Evolutionary conservation across 2,797 vertebrate species (phyloP).

Genomic region (Thripadectes ignobilis): DNA sequence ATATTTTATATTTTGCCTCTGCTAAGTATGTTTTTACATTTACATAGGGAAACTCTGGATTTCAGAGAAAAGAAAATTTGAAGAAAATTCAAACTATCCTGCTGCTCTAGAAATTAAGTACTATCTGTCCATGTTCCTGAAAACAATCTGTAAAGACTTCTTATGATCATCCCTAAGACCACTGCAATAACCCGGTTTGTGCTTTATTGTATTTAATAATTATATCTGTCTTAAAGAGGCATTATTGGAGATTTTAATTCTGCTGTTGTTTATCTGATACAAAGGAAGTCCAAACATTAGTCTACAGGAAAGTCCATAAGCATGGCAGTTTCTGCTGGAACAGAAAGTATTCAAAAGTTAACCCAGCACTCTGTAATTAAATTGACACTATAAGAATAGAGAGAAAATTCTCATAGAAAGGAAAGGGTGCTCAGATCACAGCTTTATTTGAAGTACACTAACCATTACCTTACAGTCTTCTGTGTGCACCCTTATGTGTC

Average conservation of each 20-base stretch:
- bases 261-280: neutral
- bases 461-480: neutral
- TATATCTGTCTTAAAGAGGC: neutral
- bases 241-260: neutral
- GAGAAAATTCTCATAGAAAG: neutral
- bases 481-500: accelerated
- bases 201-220: neutral
- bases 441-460: neutral
- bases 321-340: neutral
- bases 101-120: neutral
- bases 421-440: neutral
- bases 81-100: neutral
- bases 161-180: neutral
- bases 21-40: neutral
- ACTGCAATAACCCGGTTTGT: neutral
- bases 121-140: neutral
- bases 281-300: neutral
- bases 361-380: neutral
- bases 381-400: neutral
- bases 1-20: neutral
- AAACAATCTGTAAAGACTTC: neutral
- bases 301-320: neutral
- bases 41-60: neutral
- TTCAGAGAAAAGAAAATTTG: neutral
- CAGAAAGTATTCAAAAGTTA: neutral